Evolutionary conservation across 2,113 vertebrate genomes (phyloP).

Genomic region (Urocolius indicus): DNA sequence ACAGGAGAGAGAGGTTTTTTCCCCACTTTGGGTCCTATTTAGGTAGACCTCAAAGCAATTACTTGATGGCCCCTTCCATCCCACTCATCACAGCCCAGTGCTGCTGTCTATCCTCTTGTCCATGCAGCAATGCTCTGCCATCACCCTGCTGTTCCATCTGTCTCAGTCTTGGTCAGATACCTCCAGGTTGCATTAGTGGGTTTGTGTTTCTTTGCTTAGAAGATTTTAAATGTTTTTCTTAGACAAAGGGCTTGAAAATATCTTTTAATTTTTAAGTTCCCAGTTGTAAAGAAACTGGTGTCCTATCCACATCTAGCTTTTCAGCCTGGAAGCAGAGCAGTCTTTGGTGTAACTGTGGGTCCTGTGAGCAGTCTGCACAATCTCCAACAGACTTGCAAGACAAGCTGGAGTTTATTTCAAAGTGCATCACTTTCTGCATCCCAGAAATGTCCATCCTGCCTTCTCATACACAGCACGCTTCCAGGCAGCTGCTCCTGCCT

Average conservation of each 20-base stretch:
- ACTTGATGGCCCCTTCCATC: background rate
- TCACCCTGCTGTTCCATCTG: background rate
- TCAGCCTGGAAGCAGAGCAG: background rate
- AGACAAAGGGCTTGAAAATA: background rate
- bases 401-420: background rate
- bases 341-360: background rate
- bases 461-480: background rate
- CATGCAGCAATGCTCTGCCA: rapidly evolving
- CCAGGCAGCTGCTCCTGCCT: background rate
- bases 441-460: background rate
- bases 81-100: rapidly evolving
- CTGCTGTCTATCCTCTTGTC: background rate
- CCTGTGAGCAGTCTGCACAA: background rate
- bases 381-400: background rate
- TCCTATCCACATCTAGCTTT: background rate
- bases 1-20: background rate
- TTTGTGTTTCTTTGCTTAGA: background rate
- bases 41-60: background rate
- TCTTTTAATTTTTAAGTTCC: background rate
- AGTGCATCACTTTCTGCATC: background rate
- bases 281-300: background rate
- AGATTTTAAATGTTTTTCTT: background rate
- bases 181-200: background rate
- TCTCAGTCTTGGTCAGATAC: background rate
- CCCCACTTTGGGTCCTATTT: background rate